Evolutionary conservation across 2,888 invertebrate species (phyloP).

Genomic region (Trissolcus japonicus): DNA sequence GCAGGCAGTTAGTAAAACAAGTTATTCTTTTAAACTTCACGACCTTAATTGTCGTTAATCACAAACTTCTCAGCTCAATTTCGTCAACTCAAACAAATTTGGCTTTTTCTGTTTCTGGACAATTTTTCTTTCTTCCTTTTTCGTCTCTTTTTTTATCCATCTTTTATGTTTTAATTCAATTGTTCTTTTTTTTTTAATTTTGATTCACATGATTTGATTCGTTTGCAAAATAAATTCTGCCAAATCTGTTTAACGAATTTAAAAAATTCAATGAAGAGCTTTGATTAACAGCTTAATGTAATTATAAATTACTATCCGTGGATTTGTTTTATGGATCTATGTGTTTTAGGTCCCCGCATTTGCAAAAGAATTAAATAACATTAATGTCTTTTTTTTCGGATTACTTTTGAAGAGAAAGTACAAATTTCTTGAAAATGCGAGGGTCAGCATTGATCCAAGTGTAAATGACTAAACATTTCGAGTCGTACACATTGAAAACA

Average conservation of each 20-base stretch:
- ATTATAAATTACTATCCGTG: neutral
- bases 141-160: neutral
- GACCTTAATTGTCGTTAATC: conserved; percentile 38
- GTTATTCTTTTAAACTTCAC: conserved; percentile 72
- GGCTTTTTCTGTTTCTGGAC: neutral
- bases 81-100: conserved; percentile 4
- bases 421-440: conserved; percentile 7
- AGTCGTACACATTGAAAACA: neutral
- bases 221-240: neutral
- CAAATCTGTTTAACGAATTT: conserved; percentile 1
- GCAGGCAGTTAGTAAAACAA: conserved; percentile 77
- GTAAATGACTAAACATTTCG: neutral
- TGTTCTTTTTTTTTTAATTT: no score
- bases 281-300: neutral
- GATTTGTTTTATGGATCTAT: neutral
- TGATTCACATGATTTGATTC: no score
- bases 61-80: neutral
- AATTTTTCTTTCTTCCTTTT: neutral
- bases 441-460: neutral
- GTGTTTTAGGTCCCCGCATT: neutral
- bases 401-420: neutral
- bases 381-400: neutral
- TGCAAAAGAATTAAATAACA: neutral
- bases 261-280: neutral
- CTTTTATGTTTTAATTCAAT: neutral